Evolutionary conservation across 2,797 vertebrate species (phyloP), one percentile per base, ranked within the genome.

Genomic region (Alauda arvensis): DNA sequence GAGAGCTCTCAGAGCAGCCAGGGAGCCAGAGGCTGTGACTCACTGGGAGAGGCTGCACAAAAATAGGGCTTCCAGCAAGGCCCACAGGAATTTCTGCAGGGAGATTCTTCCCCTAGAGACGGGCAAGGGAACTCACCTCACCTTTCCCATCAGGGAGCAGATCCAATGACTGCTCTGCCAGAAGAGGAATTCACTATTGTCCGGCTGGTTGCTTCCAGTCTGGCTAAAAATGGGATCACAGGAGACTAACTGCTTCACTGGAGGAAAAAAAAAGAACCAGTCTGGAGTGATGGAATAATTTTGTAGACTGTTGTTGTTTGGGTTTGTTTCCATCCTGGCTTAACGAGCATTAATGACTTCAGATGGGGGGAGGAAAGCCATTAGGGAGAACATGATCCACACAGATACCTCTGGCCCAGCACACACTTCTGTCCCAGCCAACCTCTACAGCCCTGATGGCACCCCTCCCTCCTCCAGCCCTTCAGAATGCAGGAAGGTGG

Each of bases 261-360:
- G 8, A 88, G 51, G 5, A 10, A 85, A 49, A 85, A 81, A 79
- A 88, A 53, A 65, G 53, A 39, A 37, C 19, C 42, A 76, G 90
- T 85, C 88, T 87, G 87, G 51, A 93, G 46, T 57, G 85, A 89
- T 5, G 8, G 3, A 90, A 69, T 90, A 85, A 87, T 93, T 92
- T 59, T 92, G 92, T 83, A 76, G 89, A 76, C 89, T 92, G 92
- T 85, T 87, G 83, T 91, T 95, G 87, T 94, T 95, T 94, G 91
- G 94, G 93, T 93, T 91, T 89, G 91, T 93, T 93, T 92, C 94
- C 83, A 95, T 95, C 93, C 95, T 93, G 91, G 85, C 85, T 91
- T 88, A 93, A 82, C 9, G 0, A 84, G 75, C 85, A 68, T 79
- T 93, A 92, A 87, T 91, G 88, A 92, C 90, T 92, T 84, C 85